Conservation (phyloP, 1,140 invertebrate genomes). For the Platyura marginata region DNA sequence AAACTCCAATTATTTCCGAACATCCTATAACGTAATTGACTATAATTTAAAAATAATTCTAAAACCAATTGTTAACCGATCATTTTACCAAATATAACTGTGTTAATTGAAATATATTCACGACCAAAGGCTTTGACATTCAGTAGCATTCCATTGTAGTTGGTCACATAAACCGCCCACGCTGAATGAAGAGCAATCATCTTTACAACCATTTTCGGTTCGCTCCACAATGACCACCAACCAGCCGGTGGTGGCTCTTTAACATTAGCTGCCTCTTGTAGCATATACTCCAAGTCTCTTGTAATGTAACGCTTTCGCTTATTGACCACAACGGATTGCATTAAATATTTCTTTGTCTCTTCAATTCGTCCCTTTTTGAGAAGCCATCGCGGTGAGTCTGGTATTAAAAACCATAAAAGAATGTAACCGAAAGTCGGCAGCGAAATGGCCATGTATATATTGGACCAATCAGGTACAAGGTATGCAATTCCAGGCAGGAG, state of each 20-base stretch:
- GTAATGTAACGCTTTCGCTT: conserved; percentile 16
- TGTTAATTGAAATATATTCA: conserved; percentile 20
- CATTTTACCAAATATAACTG: conserved; percentile 16
- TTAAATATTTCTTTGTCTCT: conserved; percentile 17
- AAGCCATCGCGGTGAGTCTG: conserved; percentile 26
- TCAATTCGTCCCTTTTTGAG: conserved; percentile 15
- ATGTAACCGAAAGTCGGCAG: conserved; percentile 23
- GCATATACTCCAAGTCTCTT: conserved; percentile 14
- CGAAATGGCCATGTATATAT: conserved; percentile 24
- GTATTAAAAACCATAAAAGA: conserved; percentile 22
- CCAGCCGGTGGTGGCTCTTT: conserved; percentile 10
- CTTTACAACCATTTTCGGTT: conserved; percentile 14
- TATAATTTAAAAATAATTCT: too few relatives aligned
- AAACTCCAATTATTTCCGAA: conserved; percentile 18
- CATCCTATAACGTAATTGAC: too few relatives aligned
- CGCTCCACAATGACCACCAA: conserved; percentile 18
- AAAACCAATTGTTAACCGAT: too few relatives aligned
- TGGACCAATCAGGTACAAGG: conserved; percentile 15
- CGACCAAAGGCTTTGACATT: conserved; percentile 25
- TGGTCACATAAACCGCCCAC: conserved; percentile 22
- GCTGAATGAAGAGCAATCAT: conserved; percentile 19
- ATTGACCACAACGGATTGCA: conserved; percentile 21
- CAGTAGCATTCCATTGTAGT: conserved; percentile 25
- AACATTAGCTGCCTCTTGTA: conserved; percentile 8
- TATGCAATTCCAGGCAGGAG: conserved; percentile 20